Base-by-base conservation (phyloP, 2,888 invertebrate species). In the Perizoma affinitatum region DNA sequence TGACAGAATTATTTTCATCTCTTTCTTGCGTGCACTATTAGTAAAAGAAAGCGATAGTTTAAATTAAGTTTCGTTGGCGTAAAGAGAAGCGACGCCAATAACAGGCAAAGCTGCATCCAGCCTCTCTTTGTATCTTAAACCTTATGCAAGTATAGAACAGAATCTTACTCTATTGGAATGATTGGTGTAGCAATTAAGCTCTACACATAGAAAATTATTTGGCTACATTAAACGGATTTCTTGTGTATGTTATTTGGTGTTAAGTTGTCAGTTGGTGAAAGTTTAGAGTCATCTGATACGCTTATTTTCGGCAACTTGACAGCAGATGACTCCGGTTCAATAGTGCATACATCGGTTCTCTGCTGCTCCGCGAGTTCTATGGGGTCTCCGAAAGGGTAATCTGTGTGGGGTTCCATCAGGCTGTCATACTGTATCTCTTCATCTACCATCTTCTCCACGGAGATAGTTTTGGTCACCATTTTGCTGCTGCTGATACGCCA, bases 401-500 rank as follows among this genome's bases (percentile, higher is more conserved):
- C 49, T 7, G 0, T 45, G 5, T 10, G 22, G 4, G 35, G 11
- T 22, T 48, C 41, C 9, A 41, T 34, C 6, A 35, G 9, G 22
- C 44, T 54, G 34, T 58, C 52, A 11, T 22, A 48, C 42, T 52
- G 54, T 7, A 48, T 9, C 36, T 52, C 36, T 6, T 48, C 45
- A 22, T 54, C 54, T 9, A 43, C 11, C 38, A 44, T 49, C 34
- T 58, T 46, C 36, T 64, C 64, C 6, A 40, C 41, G 6, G 64
- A 54, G 38, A 60, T 50, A 8, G 47, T 4, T 36, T 48, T 50
- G 33, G 48, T 33, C 0, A 38, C 33, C 34, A 60, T 9, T 41
- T 60, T 58, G 7, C n/a, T n/a, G 22, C 47, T 51, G 9, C 38
- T 71, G 36, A 86, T 40, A 9, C 94, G 93, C 93, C 94, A 95